Conservation (phyloP, 2,113 vertebrate species). For the Brachyhypopomus occidentalis region DNA sequence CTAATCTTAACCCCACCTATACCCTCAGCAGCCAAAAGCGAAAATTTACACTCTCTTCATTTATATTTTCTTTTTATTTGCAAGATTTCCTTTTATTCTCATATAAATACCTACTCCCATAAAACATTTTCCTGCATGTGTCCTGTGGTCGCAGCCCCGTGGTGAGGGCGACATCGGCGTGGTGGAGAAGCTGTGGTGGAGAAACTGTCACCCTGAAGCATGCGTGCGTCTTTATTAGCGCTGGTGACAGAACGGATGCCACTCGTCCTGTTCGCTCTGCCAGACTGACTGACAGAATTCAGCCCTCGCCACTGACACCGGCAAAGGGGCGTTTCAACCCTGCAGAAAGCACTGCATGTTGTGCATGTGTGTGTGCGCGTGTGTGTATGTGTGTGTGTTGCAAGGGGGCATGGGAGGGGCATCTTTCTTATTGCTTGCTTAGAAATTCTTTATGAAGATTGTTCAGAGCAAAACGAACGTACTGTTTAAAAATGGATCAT, state of each 20-base stretch:
- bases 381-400: neutral
- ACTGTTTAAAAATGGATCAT: constrained; percentile 18
- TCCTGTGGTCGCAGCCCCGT: neutral
- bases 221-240: constrained; percentile 59
- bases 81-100: no score
- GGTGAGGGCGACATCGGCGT: constrained; percentile 45
- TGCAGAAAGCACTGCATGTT: neutral
- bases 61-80: no score
- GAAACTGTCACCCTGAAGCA: constrained; percentile 53
- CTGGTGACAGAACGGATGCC: no score
- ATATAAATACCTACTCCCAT: neutral
- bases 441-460: constrained; percentile 28
- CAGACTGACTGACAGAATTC: constrained; percentile 54
- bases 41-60: neutral
- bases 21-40: neutral
- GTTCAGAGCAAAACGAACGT: constrained; percentile 19
- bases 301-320: constrained; percentile 42
- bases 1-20: neutral
- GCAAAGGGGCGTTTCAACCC: constrained; percentile 27
- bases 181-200: constrained; percentile 53
- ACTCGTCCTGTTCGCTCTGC: neutral
- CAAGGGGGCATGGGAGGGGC: neutral
- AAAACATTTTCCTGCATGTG: neutral
- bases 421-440: constrained; percentile 27
- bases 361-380: neutral